Evolutionary conservation across 2,888 invertebrate genomes (phyloP), one percentile per base, ranked within the genome.

Genomic region (Mantis religiosa): DNA sequence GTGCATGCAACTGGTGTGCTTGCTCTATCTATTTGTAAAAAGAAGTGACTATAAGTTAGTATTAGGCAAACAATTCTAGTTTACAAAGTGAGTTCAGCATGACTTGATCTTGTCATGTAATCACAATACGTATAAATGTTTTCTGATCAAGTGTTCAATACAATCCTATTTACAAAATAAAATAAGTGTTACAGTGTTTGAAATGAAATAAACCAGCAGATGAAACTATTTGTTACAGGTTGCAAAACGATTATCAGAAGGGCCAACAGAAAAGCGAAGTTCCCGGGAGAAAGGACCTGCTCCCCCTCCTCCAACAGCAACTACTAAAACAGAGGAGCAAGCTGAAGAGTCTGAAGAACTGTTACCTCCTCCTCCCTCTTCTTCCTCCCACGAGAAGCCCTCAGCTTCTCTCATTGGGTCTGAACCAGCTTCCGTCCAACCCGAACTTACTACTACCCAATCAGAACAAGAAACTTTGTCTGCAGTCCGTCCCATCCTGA

Each of bases 201-300:
- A 71, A 6, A 2, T 71, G 54, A 71, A 71, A 71, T 71, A 20
- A 71, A 20, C 20, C 20, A 71, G 3, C 8, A 20, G 20, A 4
- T 15, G 54, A 15, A 54, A 71, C n/a, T 88, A 20, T 82, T 89
- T 9, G 7, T 86, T n/a, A 9, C 81, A 89, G 89, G 84, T 87
- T n/a, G 30, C 87, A 41, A 87, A 87, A 27, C 88, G 82, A n/a
- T 84, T 83, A n/a, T 83, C 86, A 27, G 89, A 89, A 71, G 86
- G 88, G 1, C 15, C 34, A 27, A 41, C 81, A 87, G 95, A 95
- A 91, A 94, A 95, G 90, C 93, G 94, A 92, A 92, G 94, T 89
- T 94, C 95, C 27, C 93, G 94, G 83, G 97, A 97, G 92, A 97
- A 97, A 93, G 97, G 97, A 90, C 97, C 97, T 89, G 97, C 97